Percentiles rank a stretch among this genome's conserved stretches.
These are phyloP conservation scores for Sebastiscus albofasciatus DNA, from an alignment of 2,797 vertebrate species.

Conservation along the genomic window DNA sequence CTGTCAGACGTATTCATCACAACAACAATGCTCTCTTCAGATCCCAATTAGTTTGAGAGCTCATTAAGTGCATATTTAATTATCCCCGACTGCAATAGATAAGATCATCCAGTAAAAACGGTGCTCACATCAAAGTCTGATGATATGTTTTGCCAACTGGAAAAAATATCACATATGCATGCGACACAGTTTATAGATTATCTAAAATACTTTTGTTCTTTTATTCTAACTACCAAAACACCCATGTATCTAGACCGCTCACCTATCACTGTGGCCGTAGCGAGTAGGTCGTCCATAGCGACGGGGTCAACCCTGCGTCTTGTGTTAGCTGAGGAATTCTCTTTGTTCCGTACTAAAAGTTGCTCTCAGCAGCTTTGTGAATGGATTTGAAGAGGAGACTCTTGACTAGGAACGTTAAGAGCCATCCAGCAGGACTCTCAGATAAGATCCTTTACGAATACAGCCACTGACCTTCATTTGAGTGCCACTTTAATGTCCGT, in stretches of 20 bases:
- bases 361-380: background rate
- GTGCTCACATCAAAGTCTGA: background rate
- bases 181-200: background rate
- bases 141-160: background rate
- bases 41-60: background rate
- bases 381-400: background rate
- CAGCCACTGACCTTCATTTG: background rate
- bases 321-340: background rate
- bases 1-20: background rate
- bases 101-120: background rate
- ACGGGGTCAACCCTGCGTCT: background rate
- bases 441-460: background rate
- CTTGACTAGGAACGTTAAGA: background rate
- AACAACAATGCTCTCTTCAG: background rate
- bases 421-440: background rate
- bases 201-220: background rate
- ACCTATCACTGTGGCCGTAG: background rate
- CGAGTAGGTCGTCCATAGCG: too few relatives aligned
- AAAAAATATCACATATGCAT: background rate
- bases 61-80: background rate
- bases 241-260: background rate
- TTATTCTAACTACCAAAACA: background rate
- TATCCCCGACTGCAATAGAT: background rate
- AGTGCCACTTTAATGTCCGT: background rate
- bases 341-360: background rate